Evolutionary conservation across 2,113 vertebrate genomes (phyloP).

Genomic region (Cyphomyrus plagiostoma): DNA sequence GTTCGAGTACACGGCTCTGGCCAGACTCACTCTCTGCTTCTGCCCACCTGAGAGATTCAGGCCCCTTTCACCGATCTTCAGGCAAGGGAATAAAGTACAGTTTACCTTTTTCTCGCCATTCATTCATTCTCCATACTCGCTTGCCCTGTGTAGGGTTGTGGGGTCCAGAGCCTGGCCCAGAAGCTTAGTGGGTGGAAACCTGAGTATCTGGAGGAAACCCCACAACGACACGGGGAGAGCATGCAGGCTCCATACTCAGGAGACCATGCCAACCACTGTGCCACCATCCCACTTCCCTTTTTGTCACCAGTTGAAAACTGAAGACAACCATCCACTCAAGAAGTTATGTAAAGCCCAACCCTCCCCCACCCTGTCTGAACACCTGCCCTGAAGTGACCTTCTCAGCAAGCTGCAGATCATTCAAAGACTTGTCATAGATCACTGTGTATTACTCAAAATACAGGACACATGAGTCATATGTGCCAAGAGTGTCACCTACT

Average conservation of each 20-base stretch:
- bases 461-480: not conserved
- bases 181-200: not conserved
- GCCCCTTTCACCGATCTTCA: conserved; percentile 63
- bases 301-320: not conserved
- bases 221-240: not conserved
- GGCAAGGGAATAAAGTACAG: not conserved
- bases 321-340: not conserved
- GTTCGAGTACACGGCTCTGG: conserved; percentile 63
- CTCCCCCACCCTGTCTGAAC: not conserved
- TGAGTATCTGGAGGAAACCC: not conserved
- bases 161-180: not conserved
- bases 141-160: not conserved
- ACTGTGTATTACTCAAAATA: not conserved
- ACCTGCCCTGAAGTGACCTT: not conserved
- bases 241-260: not conserved
- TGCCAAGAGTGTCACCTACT: not conserved
- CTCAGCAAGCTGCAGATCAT: not conserved
- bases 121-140: not conserved
- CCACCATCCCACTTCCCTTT: not conserved
- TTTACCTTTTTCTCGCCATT: not conserved
- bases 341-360: not conserved
- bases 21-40: conserved; percentile 69
- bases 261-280: not conserved
- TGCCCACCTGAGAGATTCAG: conserved; percentile 71
- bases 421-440: not conserved